Evolutionary conservation across 2,113 vertebrate genomes (phyloP), one percentile per base, ranked within the genome.

Genomic region (Galbula dea): DNA sequence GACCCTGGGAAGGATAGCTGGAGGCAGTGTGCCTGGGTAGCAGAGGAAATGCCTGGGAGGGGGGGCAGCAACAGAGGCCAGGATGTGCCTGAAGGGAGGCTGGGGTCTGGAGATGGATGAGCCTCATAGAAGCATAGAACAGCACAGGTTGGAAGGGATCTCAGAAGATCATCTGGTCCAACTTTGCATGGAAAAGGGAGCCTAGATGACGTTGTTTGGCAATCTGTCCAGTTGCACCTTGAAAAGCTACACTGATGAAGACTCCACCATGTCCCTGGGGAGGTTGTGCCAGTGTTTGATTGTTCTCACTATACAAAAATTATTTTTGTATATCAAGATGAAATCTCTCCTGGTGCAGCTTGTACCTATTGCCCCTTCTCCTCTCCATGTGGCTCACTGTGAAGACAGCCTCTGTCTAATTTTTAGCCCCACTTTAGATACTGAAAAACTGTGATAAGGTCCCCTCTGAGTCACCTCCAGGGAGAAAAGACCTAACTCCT

Each of bases 181-280:
- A 46, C 3, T 6, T 29, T 80, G 39, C 5, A 2, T 27, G 37
- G 48, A 20, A 66, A 71, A 75, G 55, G 37, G n/a, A 74, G 12
- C 22, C 49, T 36, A 39, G 19, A 22, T 41, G 23, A 62, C 20
- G 62, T 52, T 39, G 39, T 48, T 57, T 85, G 61, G 30, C 41
- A 68, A n/a, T 15, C 51, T 82, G n/a, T 66, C 27, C 30, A 55
- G 57, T 66, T 6, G 4, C 0, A 8, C 43, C 14, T 62, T 65
- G 46, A 27, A 79, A 82, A 62, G 18, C 51, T 58, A 13, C 61
- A 78, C 15, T 0, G 0, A 43, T 8, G 23, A n/a, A 10, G 15
- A 27, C 61, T 85, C 29, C 23, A 65, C n/a, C 13, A 17, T 7
- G 10, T 46, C 59, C 65, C 39, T 52, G 20, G 32, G 15, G 20